Evolutionary conservation across 2,797 vertebrate genomes (phyloP).

Genomic region (Neopelma chrysocephalum): DNA sequence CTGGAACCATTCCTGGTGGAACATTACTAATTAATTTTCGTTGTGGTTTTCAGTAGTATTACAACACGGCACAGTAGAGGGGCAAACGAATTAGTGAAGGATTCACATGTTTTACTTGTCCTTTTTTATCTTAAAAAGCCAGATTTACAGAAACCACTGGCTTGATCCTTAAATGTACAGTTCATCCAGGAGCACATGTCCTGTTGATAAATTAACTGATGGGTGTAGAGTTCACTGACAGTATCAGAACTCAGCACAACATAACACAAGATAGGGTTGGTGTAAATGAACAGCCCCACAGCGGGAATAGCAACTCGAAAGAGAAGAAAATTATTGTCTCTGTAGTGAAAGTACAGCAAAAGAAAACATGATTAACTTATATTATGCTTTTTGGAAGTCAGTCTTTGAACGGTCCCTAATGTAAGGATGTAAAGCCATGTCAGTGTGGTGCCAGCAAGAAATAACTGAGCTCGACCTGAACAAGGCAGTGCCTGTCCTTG

Average conservation of each 20-base stretch:
- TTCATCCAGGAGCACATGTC: not conserved
- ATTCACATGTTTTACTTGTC: not conserved
- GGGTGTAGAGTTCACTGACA: not conserved
- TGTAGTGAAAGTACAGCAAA: not conserved
- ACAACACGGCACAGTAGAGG: not conserved
- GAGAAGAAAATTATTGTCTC: not conserved
- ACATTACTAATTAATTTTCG: not conserved
- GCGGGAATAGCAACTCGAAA: not conserved
- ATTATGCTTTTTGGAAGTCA: not conserved
- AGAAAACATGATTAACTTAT: not conserved
- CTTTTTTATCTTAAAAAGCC: not conserved
- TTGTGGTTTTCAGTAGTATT: not conserved
- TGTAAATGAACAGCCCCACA: not conserved
- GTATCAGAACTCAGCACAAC: not conserved
- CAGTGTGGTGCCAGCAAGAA: not conserved
- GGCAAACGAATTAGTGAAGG: not conserved
- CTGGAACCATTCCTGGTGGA: not conserved
- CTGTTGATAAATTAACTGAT: not conserved
- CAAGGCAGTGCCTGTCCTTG: not conserved
- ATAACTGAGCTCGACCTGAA: not conserved
- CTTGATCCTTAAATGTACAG: not conserved
- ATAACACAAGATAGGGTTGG: not conserved
- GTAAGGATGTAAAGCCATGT: not conserved
- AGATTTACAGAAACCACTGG: not conserved
- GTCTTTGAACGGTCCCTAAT: not conserved